Percentiles rank a stretch among this genome's conserved stretches.
Conservation (phyloP, 1,140 invertebrate species). For the Babylonia areolata region DNA sequence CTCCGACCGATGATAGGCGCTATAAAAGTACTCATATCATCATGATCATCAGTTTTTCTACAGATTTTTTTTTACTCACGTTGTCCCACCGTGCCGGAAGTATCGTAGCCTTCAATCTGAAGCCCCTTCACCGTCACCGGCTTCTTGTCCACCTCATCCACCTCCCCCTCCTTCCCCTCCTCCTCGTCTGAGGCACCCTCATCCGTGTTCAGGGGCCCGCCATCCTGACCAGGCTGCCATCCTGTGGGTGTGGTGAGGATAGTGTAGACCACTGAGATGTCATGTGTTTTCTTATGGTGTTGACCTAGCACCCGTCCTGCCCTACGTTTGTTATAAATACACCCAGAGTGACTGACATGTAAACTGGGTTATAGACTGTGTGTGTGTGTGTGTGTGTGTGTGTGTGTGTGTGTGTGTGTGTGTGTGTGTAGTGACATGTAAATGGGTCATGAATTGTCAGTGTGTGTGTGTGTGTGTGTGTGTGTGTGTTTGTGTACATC, state of each 20-base stretch:
- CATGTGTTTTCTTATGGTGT: no score
- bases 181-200: conserved; percentile 17
- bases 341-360: no score
- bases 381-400: no score
- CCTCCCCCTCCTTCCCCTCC: background rate
- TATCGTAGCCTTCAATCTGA: conserved; percentile 16
- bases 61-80: no score
- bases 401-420: no score
- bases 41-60: no score
- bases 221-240: conserved; percentile 27
- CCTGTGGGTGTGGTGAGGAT: background rate
- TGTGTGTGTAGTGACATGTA: background rate
- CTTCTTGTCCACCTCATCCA: background rate
- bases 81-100: background rate
- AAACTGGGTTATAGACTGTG: no score
- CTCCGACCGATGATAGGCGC: no score
- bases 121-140: background rate
- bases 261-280: no score
- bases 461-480: conserved; percentile 11
- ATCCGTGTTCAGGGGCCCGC: background rate
- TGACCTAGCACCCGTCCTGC: no score
- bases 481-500: background rate
- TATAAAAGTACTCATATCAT: no score
- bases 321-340: no score
- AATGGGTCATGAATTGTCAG: background rate